Evolutionary conservation across 2,113 vertebrate species (phyloP), one percentile per base, ranked within the genome.

Genomic region (Corvus moneduloides): DNA sequence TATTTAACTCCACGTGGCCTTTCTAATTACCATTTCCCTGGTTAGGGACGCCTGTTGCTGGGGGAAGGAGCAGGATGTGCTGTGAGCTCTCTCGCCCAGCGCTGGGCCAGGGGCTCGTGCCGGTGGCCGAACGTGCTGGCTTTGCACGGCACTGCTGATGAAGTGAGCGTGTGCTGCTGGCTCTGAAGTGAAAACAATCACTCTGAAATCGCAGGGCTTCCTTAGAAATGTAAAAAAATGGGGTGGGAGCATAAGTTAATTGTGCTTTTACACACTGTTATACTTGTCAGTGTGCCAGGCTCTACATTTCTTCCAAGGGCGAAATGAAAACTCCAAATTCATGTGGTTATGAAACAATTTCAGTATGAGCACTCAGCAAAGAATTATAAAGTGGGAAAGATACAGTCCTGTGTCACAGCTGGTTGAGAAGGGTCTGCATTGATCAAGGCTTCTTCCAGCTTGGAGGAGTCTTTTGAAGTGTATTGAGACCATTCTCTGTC

Each of bases 231-330:
- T 96, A 87, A 81, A 96, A 95, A 87, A 97, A 97, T 94, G 92
- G 95, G 96, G 87, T 95, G 69, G 94, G 91, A 97, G 96, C 84
- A 93, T 88, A 97, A 97, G 94, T 97, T 98, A 98, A 97, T 97
- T 98, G 97, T 98, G 94, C 97, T 98, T 98, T 98, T 97, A 96
- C 95, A 95, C 95, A 94, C 93, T 97, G 96, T 97, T 98, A 97
- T 95, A 93, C 94, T 98, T 98, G 97, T 97, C 97, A 82, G 44
- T 0, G 16, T 97, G 97, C 97, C 98, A 98, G 93, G 46, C 91
- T 93, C 97, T 89, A 97, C 97, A 97, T 97, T 97, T 98, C 95
- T 85, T 94, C 96, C 85, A 95, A 96, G 93, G 89, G 94, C 96
- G 68, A 97, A 98, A 97, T 96, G 96, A 97, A 97, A 97, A 93